Conservation (phyloP, 2,113 vertebrate genomes). For the Camelus bactrianus region DNA sequence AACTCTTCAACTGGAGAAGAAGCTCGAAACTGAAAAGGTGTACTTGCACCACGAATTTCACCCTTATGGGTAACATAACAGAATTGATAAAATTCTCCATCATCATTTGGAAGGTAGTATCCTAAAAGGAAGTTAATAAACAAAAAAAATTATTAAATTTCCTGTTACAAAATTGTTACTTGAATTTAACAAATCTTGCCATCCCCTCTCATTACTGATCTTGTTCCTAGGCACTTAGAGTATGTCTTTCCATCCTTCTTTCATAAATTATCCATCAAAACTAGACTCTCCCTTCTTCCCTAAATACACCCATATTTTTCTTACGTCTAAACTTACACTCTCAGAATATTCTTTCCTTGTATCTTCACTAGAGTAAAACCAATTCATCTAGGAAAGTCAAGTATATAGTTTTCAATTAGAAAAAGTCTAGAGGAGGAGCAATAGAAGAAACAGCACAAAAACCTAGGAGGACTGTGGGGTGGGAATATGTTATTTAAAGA, state of each 20-base stretch:
- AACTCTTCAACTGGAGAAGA: conserved; percentile 96
- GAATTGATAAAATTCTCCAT: conserved; percentile 99
- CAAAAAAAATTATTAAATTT: conserved; percentile 56
- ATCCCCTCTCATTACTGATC: not conserved
- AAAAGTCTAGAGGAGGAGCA: not conserved
- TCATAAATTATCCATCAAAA: conserved; percentile 29
- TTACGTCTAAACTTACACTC: not conserved
- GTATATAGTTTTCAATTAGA: not conserved
- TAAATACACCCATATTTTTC: conserved; percentile 12
- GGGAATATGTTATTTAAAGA: not conserved
- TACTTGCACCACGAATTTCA: conserved; percentile 98
- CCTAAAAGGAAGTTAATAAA: conserved; percentile 86
- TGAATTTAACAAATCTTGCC: not conserved
- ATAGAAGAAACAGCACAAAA: conserved; percentile 16
- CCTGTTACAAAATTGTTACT: not conserved
- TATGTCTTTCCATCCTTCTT: not conserved
- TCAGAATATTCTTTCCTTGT: not conserved
- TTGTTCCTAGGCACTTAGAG: not conserved
- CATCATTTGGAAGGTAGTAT: conserved; percentile 98
- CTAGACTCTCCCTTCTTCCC: not conserved
- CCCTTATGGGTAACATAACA: conserved; percentile 99
- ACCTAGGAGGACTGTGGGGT: not conserved
- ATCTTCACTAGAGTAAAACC: conserved; percentile 1
- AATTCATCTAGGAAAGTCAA: not conserved
- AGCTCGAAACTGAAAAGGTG: conserved; percentile 97